Evolutionary conservation across 2,888 invertebrate genomes (phyloP).

Genomic region (Pseudanteris insignis): DNA sequence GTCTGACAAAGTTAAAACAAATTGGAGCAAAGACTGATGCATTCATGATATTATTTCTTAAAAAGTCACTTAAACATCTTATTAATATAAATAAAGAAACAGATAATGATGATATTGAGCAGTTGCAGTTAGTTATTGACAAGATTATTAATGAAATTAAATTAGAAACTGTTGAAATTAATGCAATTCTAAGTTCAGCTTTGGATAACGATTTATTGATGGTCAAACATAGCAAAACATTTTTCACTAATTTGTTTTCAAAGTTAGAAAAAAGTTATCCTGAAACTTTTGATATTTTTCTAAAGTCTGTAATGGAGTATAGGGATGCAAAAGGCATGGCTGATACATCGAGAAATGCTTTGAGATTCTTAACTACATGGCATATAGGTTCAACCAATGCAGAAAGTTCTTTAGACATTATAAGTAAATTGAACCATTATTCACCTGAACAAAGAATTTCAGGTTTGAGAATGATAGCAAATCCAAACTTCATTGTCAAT

Average conservation of each 20-base stretch:
- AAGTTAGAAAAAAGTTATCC: slow-evolving; percentile 77
- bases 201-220: slow-evolving; percentile 4
- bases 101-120: background rate
- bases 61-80: slow-evolving; percentile 68
- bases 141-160: slow-evolving; percentile 72
- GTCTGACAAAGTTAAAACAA: slow-evolving; percentile 70
- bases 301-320: slow-evolving; percentile 70
- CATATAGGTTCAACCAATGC: slow-evolving; percentile 53
- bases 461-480: slow-evolving; percentile 74
- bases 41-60: slow-evolving; percentile 71
- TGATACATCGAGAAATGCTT: slow-evolving; percentile 46
- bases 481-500: slow-evolving; percentile 54
- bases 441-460: slow-evolving; percentile 72
- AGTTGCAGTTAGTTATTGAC: slow-evolving; percentile 67
- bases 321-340: slow-evolving; percentile 32
- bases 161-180: slow-evolving; percentile 68
- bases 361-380: slow-evolving; percentile 59
- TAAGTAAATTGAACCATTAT: slow-evolving; percentile 73
- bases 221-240: slow-evolving; percentile 40
- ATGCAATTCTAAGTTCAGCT: slow-evolving; percentile 37
- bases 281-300: slow-evolving; percentile 74
- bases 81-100: slow-evolving; percentile 61
- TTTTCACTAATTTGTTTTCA: slow-evolving; percentile 52
- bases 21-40: slow-evolving; percentile 70
- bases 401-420: slow-evolving; percentile 54